Base-by-base conservation (phyloP, 2,888 invertebrate genomes). In the Epistrophe grossulariae region DNA sequence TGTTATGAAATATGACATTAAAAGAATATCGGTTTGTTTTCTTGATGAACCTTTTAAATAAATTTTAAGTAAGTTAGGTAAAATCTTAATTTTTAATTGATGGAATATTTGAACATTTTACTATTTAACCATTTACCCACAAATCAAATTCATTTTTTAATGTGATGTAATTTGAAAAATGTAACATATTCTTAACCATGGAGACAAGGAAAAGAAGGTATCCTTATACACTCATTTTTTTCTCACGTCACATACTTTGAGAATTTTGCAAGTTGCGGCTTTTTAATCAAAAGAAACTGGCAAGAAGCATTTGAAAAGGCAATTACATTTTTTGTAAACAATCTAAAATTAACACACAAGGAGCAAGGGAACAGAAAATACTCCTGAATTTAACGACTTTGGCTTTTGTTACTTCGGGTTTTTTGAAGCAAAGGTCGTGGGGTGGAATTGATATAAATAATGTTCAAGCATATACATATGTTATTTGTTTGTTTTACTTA, bases 231-330 rank as follows among this genome's bases (percentile, higher is more conserved):
- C 11, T 2, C 24, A 24, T 24, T n/a, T n/a, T n/a, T n/a, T n/a
- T n/a, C n/a, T n/a, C n/a, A 24, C 24, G 3, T 57, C 31, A 57
- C 13, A 31, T 57, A 31, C 8, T 31, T 28, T 24, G 55, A 9
- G 5, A 57, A n/a, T n/a, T n/a, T 15, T 15, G 3, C 15, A 28
- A 57, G 31, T 57, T 57, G n/a, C 55, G 55, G 55, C 31, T 57
- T 57, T n/a, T 31, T 57, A 31, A 57, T 57, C 55, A 57, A 57
- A 57, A 57, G 55, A n/a, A 57, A n/a, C 55, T 9, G 19, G 11
- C 5, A 19, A 50, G 19, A 50, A 50, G 11, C 17, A 19, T 50
- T 50, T 17, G 50, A 50, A 50, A 50, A 19, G 50, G 50, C 19
- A 48, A 48, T 48, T 48, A 50, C 19, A 19, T 50, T 50, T 50